Base-by-base conservation (phyloP, 92 coral and sea anemone genomes). In the Epizoanthus scotinus region DNA sequence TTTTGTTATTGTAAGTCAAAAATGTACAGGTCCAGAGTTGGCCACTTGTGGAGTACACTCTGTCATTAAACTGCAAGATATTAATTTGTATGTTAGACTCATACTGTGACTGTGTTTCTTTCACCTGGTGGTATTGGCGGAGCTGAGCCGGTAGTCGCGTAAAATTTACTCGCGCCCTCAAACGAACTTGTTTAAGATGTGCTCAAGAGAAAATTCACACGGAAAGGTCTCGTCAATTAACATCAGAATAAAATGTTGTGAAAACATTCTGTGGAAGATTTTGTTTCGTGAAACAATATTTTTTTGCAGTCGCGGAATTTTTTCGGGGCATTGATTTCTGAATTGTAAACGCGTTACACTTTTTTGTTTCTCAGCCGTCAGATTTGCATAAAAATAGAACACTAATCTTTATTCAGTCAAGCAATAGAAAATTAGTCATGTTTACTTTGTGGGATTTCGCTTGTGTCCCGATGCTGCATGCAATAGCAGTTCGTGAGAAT, bases 361-460 rank as follows among this genome's bases (percentile, higher is more conserved):
- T 36, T 34, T 58, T 59, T 75, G 79, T 75, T 58, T 74, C 14
- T 36, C 67, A 59, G 67, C 25, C 67, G 49, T 36, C n/a, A 22
- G 42, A 91, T 91, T 91, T 91, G 95, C 95, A 91, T 91, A 69
- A 83, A 88, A 91, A 91, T 88, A 86, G 86, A 53, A 42, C 71
- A 54, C 88, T 88, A 88, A 82, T 91, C 90, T 83, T 47, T 69
- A 77, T 55, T 86, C 56, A 82, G 83, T 42, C 77, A 49, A 82
- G 81, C 58, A 78, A 81, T 86, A 79, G 81, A 73, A 85, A 82
- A 34, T 78, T 69, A 80, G 82, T 31, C 56, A 36, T 85, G 58
- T 86, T 82, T 86, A 40, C 83, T 82, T 82, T 86, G 27, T 27
- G 72, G 47, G 47, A 67, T 86, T 55, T 21, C 20, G 12, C 38